A percentile compares a stretch with the other conserved stretches of the same genome.
These are phyloP conservation scores for Mormyrops boulengeri DNA, from an alignment of 2,797 vertebrate genomes.

Conservation along the genomic window DNA sequence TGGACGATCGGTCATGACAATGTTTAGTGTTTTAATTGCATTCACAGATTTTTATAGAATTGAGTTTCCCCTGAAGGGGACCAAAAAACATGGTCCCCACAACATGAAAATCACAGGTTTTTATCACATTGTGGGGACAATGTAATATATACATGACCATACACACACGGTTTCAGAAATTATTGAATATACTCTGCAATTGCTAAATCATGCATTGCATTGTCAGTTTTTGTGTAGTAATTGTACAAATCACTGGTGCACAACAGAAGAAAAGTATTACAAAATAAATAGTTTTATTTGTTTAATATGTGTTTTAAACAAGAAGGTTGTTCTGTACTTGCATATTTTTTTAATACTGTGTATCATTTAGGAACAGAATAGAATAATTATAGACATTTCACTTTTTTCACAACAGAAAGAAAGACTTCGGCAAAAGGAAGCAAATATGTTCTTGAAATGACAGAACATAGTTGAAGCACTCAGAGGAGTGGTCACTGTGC, in stretches of 20 bases:
- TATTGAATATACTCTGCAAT: background rate
- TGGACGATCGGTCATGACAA: no score
- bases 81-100: background rate
- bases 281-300: background rate
- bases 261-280: background rate
- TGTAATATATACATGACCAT: background rate
- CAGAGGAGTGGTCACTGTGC: background rate
- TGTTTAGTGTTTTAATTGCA: background rate
- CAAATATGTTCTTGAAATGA: constrained; percentile 65
- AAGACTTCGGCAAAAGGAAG: constrained; percentile 85
- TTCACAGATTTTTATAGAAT: background rate
- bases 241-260: background rate
- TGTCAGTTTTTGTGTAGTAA: background rate
- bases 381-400: background rate
- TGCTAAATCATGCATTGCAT: background rate
- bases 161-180: background rate
- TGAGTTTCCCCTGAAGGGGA: background rate
- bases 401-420: constrained; percentile 73
- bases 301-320: background rate
- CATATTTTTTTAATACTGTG: background rate
- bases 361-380: background rate
- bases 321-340: background rate
- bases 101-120: background rate
- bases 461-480: background rate
- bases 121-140: background rate